A percentile compares a stretch with the other conserved stretches of the same genome.
These are phyloP conservation scores for Cyprinodon tularosa DNA, from an alignment of 2,113 vertebrate species.

Conservation along the genomic window DNA sequence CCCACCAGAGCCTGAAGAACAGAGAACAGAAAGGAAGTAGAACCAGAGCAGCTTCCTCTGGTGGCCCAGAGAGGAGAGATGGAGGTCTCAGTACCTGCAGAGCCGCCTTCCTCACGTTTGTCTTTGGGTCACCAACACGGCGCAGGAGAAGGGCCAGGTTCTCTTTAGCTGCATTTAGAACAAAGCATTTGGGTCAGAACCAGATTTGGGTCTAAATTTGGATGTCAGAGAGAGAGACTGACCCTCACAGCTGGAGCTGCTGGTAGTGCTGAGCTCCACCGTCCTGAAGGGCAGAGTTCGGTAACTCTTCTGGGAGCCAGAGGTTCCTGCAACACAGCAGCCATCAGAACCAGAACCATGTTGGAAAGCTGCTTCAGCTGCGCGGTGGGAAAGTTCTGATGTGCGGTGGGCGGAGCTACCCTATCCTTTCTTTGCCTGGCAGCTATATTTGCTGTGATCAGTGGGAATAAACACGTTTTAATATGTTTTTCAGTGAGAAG, in stretches of 20 bases:
- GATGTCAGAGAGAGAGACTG: not conserved
- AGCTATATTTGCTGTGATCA: too few relatives aligned
- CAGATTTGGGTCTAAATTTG: not conserved
- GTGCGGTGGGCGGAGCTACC: too few relatives aligned
- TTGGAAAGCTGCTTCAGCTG: not conserved
- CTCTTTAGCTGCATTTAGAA: constrained; percentile 77
- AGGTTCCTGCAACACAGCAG: constrained; percentile 43
- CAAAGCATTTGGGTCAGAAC: not conserved
- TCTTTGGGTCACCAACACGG: constrained; percentile 85
- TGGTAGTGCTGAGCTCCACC: constrained; percentile 66
- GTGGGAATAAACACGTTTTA: too few relatives aligned
- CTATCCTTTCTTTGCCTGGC: too few relatives aligned
- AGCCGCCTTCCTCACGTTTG: constrained; percentile 89
- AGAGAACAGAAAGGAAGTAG: not conserved
- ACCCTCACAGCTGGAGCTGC: constrained; percentile 71
- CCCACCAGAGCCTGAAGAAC: constrained; percentile 82
- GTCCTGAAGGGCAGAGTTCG: constrained; percentile 73
- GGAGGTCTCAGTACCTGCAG: constrained; percentile 83
- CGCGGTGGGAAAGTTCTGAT: too few relatives aligned
- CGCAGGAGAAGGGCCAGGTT: constrained; percentile 82
- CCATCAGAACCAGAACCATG: not conserved
- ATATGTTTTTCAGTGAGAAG: too few relatives aligned
- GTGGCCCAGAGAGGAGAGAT: not conserved
- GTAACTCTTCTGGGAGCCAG: constrained; percentile 60
- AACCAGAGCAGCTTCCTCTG: not conserved